These are phyloP conservation scores for Chaenocephalus aceratus DNA, from an alignment of 2,113 vertebrate genomes.

Conservation along the genomic window DNA sequence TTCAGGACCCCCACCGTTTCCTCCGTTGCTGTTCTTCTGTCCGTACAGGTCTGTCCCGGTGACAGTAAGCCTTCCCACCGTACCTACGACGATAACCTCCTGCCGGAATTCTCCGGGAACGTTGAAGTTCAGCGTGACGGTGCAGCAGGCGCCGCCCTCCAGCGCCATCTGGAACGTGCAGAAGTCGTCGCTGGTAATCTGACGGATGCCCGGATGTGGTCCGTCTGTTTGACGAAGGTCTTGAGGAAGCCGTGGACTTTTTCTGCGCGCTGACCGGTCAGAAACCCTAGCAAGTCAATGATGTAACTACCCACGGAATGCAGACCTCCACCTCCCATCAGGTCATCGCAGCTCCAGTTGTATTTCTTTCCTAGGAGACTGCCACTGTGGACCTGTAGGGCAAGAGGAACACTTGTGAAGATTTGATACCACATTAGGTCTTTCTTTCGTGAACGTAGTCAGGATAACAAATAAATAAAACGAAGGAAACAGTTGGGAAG, in stretches of 20 bases:
- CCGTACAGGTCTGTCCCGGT: constrained; percentile 93
- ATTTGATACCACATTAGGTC: background rate
- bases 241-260: constrained; percentile 97
- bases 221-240: constrained; percentile 98
- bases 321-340: constrained; percentile 97
- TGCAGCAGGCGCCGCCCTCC: constrained; percentile 95
- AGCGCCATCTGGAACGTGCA: constrained; percentile 99
- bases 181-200: constrained; percentile 99
- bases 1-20: constrained; percentile 82
- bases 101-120: constrained; percentile 96
- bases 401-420: background rate
- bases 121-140: constrained; percentile 97
- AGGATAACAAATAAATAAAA: background rate
- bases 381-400: constrained; percentile 91
- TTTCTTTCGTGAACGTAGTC: background rate
- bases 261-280: constrained; percentile 92
- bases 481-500: too few species aligned
- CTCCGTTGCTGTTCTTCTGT: constrained; percentile 89
- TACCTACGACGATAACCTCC: constrained; percentile 94
- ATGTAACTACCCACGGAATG: constrained; percentile 99
- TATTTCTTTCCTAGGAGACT: constrained; percentile 98
- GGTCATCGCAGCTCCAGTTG: constrained; percentile 99
- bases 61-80: constrained; percentile 88
- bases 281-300: constrained; percentile 96
- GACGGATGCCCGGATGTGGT: constrained; percentile 96